phyloP scores from a whole-genome alignment of 2,888 invertebrate species.

The Euphydryas editha region DNA sequence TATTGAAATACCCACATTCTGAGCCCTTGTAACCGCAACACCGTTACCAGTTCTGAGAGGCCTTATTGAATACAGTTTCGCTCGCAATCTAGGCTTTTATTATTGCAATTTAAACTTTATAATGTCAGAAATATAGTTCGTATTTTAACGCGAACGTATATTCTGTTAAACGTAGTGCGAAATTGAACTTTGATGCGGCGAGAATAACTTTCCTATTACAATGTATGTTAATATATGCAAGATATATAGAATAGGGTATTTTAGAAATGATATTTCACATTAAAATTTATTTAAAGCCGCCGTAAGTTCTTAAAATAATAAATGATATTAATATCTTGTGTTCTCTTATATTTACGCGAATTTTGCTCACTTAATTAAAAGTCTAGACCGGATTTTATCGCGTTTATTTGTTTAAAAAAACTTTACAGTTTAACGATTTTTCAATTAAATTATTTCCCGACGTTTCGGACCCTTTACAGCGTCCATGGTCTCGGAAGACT shows the following conservation, averaged over 20 bases:
- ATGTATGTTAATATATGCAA: conserved; percentile 10
- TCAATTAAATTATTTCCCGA: no score
- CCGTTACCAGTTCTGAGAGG: conserved; percentile 36
- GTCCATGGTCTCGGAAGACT: no score
- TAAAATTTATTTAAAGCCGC: no score
- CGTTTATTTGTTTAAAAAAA: no score
- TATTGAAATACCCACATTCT: conserved; percentile 33
- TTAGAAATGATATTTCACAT: no score
- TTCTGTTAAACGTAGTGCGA: conserved; percentile 1
- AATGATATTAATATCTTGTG: no score
- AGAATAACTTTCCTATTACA: conserved; percentile 21
- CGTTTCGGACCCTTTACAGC: no score
- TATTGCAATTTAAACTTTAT: conserved; percentile 14
- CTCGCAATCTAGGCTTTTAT: background rate
- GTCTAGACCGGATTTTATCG: no score
- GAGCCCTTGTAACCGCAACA: conserved; percentile 36
- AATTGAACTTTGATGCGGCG: conserved; percentile 17
- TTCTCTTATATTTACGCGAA: no score
- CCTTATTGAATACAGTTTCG: conserved; percentile 40
- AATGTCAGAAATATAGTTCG: background rate
- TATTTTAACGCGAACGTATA: background rate
- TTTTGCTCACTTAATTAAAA: no score
- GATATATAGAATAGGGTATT: background rate
- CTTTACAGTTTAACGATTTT: no score
- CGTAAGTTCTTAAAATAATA: background rate